These are phyloP conservation scores for Rhyacophila brunnea DNA, from an alignment of 1,140 invertebrate species.

Conservation along the genomic window DNA sequence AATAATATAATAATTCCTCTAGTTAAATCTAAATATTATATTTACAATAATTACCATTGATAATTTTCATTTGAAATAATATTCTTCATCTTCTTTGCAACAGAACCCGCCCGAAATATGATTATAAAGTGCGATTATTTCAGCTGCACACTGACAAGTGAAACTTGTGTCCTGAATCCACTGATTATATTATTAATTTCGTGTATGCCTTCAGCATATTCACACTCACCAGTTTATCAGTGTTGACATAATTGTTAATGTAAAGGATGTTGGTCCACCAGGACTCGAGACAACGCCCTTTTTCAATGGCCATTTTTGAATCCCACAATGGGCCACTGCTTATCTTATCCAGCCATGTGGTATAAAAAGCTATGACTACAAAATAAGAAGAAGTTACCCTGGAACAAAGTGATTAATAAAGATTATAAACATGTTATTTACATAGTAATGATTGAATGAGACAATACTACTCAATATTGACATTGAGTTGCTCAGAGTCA, in stretches of 20 bases:
- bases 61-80: too few relatives aligned
- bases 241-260: constrained; percentile 79
- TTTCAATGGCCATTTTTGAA: constrained; percentile 57
- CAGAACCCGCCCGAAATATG: too few relatives aligned
- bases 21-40: too few relatives aligned
- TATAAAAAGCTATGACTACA: constrained; percentile 67
- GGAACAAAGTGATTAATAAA: constrained; percentile 34
- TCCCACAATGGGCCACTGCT: constrained; percentile 69
- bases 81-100: too few relatives aligned
- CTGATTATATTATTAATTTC: too few relatives aligned
- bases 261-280: constrained; percentile 87
- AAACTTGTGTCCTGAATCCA: too few relatives aligned
- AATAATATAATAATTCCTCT: too few relatives aligned
- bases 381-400: constrained; percentile 71
- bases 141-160: too few relatives aligned
- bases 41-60: too few relatives aligned
- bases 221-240: constrained; percentile 62
- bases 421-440: background rate
- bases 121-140: too few relatives aligned
- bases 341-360: constrained; percentile 64
- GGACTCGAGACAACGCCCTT: constrained; percentile 64
- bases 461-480: background rate
- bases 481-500: too few relatives aligned
- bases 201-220: too few relatives aligned
- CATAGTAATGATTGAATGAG: background rate